Conservation (phyloP, 2,797 vertebrate genomes). For the Xiphophorus birchmanni region DNA sequence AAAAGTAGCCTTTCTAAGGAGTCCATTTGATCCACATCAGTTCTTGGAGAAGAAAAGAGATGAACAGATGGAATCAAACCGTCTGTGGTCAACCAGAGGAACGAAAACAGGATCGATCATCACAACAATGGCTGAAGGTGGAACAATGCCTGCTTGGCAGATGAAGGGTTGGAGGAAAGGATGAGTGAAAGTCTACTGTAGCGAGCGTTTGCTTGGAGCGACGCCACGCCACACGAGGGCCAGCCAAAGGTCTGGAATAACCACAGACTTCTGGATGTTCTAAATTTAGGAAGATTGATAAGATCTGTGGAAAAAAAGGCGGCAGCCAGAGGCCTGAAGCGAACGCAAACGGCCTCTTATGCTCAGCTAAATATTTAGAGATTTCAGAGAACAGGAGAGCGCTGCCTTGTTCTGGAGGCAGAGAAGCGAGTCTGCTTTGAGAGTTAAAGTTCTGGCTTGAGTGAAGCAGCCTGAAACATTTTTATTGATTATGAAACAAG, state of each 20-base stretch:
- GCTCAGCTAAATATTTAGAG: slow-evolving; percentile 39
- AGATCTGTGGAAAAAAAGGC: slow-evolving; percentile 56
- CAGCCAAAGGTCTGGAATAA: slow-evolving; percentile 72
- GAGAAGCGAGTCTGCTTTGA: slow-evolving; percentile 9
- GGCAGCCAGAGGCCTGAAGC: slow-evolving; percentile 20
- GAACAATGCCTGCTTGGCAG: slow-evolving; percentile 48
- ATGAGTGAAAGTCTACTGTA: slow-evolving; percentile 60
- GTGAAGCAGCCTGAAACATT: neutral
- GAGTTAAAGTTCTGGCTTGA: neutral
- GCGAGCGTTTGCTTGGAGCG: slow-evolving; percentile 55
- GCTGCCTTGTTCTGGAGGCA: slow-evolving; percentile 28
- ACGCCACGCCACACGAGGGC: slow-evolving; percentile 50
- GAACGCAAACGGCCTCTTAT: slow-evolving; percentile 23
- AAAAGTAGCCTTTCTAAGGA: neutral
- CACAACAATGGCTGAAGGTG: slow-evolving; percentile 36
- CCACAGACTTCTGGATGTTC: slow-evolving; percentile 70
- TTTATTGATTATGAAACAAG: neutral
- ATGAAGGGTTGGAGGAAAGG: slow-evolving; percentile 32
- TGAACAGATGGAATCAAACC: slow-evolving; percentile 56
- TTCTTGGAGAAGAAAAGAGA: slow-evolving; percentile 12
- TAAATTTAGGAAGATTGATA: slow-evolving; percentile 74
- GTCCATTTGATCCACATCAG: neutral
- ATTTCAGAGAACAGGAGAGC: slow-evolving; percentile 36
- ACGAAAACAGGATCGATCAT: slow-evolving; percentile 49
- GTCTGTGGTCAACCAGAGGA: slow-evolving; percentile 60